These are phyloP conservation scores for Hedychridium roseum DNA, from an alignment of 2,888 invertebrate species.

Conservation along the genomic window DNA sequence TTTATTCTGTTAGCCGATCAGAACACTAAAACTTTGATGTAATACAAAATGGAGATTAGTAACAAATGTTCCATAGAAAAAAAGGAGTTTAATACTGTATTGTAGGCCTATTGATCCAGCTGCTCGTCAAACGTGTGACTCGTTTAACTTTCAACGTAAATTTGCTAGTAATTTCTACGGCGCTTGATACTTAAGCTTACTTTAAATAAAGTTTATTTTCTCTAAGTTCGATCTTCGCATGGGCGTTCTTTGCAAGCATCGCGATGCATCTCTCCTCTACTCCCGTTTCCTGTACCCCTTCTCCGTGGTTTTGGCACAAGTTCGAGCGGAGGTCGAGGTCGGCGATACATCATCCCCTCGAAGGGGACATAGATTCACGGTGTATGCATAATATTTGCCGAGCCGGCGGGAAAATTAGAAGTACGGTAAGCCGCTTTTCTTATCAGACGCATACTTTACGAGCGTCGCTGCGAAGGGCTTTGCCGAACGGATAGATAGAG, in stretches of 20 bases:
- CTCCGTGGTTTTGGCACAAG: conserved; percentile 39
- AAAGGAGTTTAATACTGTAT: no score
- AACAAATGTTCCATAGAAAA: no score
- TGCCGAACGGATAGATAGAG: neutral
- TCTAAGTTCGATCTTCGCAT: no score
- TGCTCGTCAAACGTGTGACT: no score
- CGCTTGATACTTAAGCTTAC: no score
- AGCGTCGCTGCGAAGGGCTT: conserved; percentile 5
- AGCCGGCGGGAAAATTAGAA: conserved; percentile 60
- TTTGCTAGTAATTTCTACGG: no score
- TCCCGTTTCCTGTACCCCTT: neutral
- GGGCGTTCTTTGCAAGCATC: neutral
- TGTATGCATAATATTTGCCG: conserved; percentile 61
- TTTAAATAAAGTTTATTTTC: no score
- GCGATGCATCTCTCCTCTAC: neutral
- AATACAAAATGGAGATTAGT: no score
- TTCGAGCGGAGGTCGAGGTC: conserved; percentile 56
- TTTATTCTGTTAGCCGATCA: no score
- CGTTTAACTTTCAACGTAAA: no score
- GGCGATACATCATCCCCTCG: conserved; percentile 54
- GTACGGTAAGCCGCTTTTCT: conserved; percentile 61
- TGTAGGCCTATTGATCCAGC: no score
- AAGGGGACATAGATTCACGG: conserved; percentile 53
- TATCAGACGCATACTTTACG: conserved; percentile 51
- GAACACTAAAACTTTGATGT: no score